Base-by-base conservation (phyloP, 2,113 vertebrate species). In the Cisticola juncidis region DNA sequence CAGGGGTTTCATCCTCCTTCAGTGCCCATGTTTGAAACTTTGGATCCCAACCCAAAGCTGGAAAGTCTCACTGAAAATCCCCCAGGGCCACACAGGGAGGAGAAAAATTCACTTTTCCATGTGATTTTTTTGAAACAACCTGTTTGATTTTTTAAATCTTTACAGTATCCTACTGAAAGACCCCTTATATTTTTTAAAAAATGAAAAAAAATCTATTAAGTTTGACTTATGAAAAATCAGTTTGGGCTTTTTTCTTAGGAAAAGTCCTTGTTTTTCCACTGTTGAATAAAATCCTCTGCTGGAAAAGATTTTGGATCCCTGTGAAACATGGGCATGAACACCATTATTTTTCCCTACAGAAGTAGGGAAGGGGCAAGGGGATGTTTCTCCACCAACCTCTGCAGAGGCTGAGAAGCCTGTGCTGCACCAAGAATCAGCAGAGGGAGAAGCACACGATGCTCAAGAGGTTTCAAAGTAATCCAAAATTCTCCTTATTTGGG, bases 51-150 rank as follows among this genome's bases (percentile, higher is more conserved):
- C 19, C 72, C 48, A 31, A n/a, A 77, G 38, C 29, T 76, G 68
- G 36, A 44, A 58, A 13, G 11, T 58, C 20, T 40, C 42, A 33
- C 50, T 73, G 40, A 74, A 73, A 73, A 33, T 28, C 31, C 53
- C 31, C 35, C 5, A 2, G 36, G n/a, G 31, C 17, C 50, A 47
- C 20, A 45, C 2, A 44, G 0, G 0, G n/a, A 73, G 31, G 28
- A 66, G n/a, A 17, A 70, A 94, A 91, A 82, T 7, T 44, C 56
- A 38, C 68, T 33, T 69, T 79, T 66, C 66, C 56, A 31, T 4
- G 35, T 44, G 18, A 88, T 74, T 3, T 57, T 61, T 15, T 22
- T 57, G 36, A 79, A 88, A 79, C 5, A 20, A 31, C 6, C 36
- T 19, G 7, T 35, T 81, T 15, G 9, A 6, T 12, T 40, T 29